Evolutionary conservation across 2,888 invertebrate genomes (phyloP).

Genomic region (Tipula lateralis): DNA sequence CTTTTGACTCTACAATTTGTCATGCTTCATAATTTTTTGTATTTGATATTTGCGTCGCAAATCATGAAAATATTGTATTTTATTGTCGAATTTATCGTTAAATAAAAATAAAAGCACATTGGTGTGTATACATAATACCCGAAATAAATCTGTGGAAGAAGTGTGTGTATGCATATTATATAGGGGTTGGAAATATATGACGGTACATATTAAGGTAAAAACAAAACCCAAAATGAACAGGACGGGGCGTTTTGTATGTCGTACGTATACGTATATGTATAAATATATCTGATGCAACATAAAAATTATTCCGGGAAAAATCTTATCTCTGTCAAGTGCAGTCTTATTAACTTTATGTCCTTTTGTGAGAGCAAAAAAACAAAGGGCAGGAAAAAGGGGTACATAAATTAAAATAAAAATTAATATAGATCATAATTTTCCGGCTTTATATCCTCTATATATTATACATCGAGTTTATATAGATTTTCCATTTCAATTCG

Average conservation of each 20-base stretch:
- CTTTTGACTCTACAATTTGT: conserved; percentile 24
- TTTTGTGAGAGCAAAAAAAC: background rate
- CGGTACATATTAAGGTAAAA: background rate
- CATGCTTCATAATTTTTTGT: conserved; percentile 24
- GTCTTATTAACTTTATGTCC: background rate
- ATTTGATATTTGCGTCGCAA: conserved; percentile 6
- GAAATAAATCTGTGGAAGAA: conserved; percentile 1
- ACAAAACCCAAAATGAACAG: background rate
- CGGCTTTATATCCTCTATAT: background rate
- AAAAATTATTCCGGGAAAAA: conserved; percentile 5
- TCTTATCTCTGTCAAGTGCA: conserved; percentile 28
- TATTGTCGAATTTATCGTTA: conserved; percentile 19
- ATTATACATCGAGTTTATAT: background rate
- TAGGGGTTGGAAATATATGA: background rate
- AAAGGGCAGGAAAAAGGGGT: background rate
- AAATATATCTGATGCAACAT: background rate
- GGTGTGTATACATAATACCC: background rate
- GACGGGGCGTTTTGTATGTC: background rate
- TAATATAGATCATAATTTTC: conserved; percentile 2
- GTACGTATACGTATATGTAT: background rate
- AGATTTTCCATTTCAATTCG: background rate
- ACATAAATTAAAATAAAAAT: background rate
- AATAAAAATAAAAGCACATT: background rate
- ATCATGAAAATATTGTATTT: conserved; percentile 11
- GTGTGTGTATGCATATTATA: background rate